Percentiles rank a stretch among this genome's conserved stretches.
These are phyloP conservation scores for Alsophila aescularia DNA, from an alignment of 2,888 invertebrate species.

Conservation along the genomic window DNA sequence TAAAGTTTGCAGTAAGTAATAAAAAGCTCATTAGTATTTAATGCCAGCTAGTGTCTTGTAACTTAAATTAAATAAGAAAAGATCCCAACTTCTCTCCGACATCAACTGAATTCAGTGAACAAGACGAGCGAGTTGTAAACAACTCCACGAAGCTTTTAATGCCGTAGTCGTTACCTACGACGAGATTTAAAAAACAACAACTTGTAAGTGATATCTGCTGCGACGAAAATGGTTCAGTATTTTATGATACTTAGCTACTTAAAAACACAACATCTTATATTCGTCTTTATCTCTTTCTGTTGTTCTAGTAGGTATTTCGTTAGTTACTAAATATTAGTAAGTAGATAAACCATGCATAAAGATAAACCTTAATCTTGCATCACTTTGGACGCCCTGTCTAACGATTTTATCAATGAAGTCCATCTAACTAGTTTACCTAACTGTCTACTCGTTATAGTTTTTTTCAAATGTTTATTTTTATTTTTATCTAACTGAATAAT, in stretches of 20 bases:
- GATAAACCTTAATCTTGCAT: no score
- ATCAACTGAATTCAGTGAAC: conserved; percentile 57
- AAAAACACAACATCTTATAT: no score
- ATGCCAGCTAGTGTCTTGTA: conserved; percentile 16
- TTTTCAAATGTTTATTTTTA: no score
- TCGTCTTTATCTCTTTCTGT: no score
- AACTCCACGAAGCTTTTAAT: conserved; percentile 45
- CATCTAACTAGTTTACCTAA: no score
- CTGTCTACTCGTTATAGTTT: no score
- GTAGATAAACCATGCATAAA: no score
- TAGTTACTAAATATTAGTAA: no score
- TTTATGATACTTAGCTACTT: not conserved
- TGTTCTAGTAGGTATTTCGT: no score
- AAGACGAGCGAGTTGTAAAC: conserved; percentile 54
- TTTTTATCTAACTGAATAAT: no score
- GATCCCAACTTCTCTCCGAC: conserved; percentile 40
- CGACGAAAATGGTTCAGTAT: not conserved
- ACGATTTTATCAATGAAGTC: no score
- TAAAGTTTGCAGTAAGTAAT: not conserved
- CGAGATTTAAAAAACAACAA: conserved; percentile 32
- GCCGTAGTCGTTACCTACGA: conserved; percentile 38
- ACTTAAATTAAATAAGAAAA: conserved; percentile 26
- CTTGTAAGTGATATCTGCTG: not conserved
- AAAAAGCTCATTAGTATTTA: conserved; percentile 14
- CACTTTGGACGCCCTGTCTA: no score